Base-by-base conservation (phyloP, 2,888 invertebrate species). In the Caenorhabditis sp. region DNA sequence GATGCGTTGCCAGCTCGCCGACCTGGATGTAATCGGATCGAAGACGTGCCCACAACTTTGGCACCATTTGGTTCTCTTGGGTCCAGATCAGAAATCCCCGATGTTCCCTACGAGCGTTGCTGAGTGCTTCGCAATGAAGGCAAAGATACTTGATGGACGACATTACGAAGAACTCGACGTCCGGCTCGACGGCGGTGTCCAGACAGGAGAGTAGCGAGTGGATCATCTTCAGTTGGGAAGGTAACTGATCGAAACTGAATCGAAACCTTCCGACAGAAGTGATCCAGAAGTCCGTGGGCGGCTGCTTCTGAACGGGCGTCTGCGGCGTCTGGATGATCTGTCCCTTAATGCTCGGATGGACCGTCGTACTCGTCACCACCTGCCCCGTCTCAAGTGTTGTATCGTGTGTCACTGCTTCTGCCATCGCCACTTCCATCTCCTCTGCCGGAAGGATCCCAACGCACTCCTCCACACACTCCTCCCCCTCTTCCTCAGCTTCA, bases 241-340 rank as follows among this genome's bases (percentile, higher is more conserved):
- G 96, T 78, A 97, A 90, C 87, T 95, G 94, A 50, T 95, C 94
- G 62, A 96, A 92, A 53, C 93, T 92, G 91, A 96, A 96, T 89
- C 94, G 93, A 90, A 96, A 96, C 89, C 95, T 94, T 26, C 96
- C 96, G 41, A 95, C 93, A 0, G 94, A 94, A 0, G 96, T 96
- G 77, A 94, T 93, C 96, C 96, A 96, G 89, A 95, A 95, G 24
- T 81, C 83, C 2, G 59, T 35, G 2, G 39, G 50, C 1, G 68
- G 52, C 17, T 58, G 15, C n/a, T 79, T 70, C 24, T 61, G 58
- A 9, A 65, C 53, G 2, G 76, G 79, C 6, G 75, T 63, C 37
- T 59, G 70, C 4, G 78, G 73, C 2, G 77, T 77, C 11, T 62
- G 43, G 8, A 52, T 26, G 2, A 48, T 32, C 26, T 77, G 77